Evolutionary conservation across 2,797 vertebrate genomes (phyloP).

Genomic region (Schizopygopsis pylzovi): DNA sequence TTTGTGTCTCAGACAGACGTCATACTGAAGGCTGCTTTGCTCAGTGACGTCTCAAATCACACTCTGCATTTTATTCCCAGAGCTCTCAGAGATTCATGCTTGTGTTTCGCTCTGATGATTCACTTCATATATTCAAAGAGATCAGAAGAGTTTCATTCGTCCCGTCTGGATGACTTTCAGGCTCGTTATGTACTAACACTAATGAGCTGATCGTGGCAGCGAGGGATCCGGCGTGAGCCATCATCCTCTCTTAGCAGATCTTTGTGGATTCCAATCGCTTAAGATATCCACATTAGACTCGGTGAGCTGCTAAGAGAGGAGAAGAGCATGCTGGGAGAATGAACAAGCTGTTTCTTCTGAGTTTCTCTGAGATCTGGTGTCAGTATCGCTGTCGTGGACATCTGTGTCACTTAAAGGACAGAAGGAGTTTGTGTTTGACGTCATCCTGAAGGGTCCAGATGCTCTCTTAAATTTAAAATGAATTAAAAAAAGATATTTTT

Average conservation of each 20-base stretch:
- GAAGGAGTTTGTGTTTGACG: not conserved
- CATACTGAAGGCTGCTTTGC: too few species aligned
- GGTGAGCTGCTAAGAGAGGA: not conserved
- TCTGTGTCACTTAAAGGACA: not conserved
- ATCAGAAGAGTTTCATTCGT: not conserved
- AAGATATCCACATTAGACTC: not conserved
- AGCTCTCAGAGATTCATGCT: not conserved
- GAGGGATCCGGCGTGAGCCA: not conserved
- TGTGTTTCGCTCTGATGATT: not conserved
- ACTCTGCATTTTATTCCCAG: not conserved
- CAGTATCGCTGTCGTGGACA: not conserved
- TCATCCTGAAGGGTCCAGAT: not conserved
- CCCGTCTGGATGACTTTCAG: not conserved
- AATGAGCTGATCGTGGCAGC: not conserved
- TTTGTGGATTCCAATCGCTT: not conserved
- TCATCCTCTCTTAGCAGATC: not conserved
- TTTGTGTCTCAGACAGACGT: too few species aligned
- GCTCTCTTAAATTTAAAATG: too few species aligned
- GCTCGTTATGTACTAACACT: not conserved
- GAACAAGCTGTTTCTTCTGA: conserved; percentile 42
- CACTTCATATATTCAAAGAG: not conserved
- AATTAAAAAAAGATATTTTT: too few species aligned
- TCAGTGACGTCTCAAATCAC: too few species aligned
- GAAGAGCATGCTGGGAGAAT: conserved; percentile 7
- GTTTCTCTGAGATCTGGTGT: conserved; percentile 20